Conservation (phyloP, 2,113 vertebrate genomes). For the Apteryx mantelli region DNA sequence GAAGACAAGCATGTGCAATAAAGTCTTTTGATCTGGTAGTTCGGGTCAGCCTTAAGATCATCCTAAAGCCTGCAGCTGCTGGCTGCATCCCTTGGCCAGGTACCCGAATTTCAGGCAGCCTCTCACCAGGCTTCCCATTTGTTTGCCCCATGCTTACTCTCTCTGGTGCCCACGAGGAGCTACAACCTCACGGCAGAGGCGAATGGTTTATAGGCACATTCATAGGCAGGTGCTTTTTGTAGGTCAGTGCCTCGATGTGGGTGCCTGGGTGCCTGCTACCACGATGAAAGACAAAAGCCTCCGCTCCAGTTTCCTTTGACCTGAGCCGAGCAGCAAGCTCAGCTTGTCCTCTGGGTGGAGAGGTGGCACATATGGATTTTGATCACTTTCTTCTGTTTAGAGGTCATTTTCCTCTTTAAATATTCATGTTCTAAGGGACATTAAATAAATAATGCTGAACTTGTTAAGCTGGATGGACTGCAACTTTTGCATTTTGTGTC, state of each 20-base stretch:
- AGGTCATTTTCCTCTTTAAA: conserved; percentile 46
- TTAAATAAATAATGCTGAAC: conserved; percentile 55
- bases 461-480: neutral
- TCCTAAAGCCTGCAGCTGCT: accelerated
- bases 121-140: accelerated
- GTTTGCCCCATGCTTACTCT: neutral
- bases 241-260: accelerated
- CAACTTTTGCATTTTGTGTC: conserved; percentile 19
- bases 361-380: conserved; percentile 52
- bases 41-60: neutral
- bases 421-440: conserved; percentile 52
- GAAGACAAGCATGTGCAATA: neutral
- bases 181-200: neutral
- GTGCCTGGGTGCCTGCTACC: neutral
- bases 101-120: neutral
- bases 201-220: accelerated
- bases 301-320: neutral
- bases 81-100: neutral
- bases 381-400: conserved; percentile 32
- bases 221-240: accelerated
- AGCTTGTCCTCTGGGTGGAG: conserved; percentile 15
- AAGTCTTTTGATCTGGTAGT: neutral
- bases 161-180: neutral
- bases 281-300: neutral
- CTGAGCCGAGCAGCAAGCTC: neutral